These are phyloP conservation scores for Pantherophis guttatus DNA, from an alignment of 2,113 vertebrate species.

Conservation along the genomic window DNA sequence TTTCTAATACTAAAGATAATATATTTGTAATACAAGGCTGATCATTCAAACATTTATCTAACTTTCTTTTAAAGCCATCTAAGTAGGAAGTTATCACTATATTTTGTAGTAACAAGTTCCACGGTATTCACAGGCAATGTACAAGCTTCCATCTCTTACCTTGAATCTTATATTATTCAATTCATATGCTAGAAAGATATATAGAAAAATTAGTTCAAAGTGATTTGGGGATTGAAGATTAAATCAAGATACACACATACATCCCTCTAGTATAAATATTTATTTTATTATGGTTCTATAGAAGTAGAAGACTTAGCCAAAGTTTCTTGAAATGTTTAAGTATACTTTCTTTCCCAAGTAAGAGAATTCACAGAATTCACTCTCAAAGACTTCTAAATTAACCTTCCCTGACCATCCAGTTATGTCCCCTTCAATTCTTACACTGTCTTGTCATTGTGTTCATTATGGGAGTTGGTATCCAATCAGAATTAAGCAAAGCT, in stretches of 20 bases:
- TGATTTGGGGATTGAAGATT: neutral
- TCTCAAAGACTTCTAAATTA: neutral
- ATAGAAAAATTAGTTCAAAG: neutral
- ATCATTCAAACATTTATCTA: too few species aligned
- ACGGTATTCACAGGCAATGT: neutral
- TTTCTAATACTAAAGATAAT: neutral
- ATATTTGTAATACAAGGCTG: too few species aligned
- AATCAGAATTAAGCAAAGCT: neutral
- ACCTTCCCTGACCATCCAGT: neutral
- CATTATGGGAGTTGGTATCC: neutral
- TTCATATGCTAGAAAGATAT: neutral
- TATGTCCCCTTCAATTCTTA: neutral
- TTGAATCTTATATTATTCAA: neutral
- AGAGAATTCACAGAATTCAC: neutral
- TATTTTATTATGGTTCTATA: neutral
- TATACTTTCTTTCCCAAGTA: neutral
- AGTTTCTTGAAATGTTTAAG: neutral
- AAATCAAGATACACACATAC: neutral
- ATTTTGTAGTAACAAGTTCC: neutral
- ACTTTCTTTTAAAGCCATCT: neutral
- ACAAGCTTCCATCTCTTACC: neutral
- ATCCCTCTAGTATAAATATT: neutral
- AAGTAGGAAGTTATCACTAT: too few species aligned
- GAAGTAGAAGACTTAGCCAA: neutral
- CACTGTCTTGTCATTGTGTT: neutral